phyloP scores from a whole-genome alignment of 2,113 vertebrate species.

The Halcyon malimbica region DNA sequence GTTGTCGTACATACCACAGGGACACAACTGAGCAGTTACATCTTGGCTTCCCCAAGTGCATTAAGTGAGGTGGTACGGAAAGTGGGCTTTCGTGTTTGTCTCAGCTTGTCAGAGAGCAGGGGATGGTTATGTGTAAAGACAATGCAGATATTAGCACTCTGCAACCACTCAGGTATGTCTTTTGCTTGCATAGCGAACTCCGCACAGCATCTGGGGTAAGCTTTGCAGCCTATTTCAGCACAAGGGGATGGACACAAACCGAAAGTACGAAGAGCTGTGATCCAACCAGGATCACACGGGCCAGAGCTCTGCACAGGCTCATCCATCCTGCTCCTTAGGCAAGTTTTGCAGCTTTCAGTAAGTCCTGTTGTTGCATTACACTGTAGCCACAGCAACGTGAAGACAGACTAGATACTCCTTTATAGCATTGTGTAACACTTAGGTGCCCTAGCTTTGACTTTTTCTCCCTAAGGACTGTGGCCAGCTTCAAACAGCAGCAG shows the following conservation, averaged over 20 bases:
- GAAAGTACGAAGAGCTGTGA: neutral
- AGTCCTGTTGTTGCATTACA: neutral
- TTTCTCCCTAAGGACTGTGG: neutral
- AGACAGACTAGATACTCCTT: neutral
- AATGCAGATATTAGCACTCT: neutral
- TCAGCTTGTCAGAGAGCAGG: neutral
- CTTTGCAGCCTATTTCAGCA: neutral
- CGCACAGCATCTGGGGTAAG: neutral
- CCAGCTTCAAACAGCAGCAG: neutral
- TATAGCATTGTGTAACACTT: neutral
- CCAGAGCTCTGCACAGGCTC: neutral
- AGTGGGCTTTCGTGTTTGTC: neutral
- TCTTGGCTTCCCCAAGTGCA: neutral
- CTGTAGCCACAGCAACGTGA: neutral
- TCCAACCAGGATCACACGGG: neutral
- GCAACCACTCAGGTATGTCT: neutral
- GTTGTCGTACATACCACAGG: neutral
- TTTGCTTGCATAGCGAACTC: neutral
- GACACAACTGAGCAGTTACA: neutral
- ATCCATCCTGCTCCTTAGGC: neutral
- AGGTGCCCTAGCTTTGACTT: neutral
- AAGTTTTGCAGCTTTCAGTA: neutral
- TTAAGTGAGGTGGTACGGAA: neutral
- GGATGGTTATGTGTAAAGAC: neutral
- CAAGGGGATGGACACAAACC: neutral